Evolutionary conservation across 1,140 invertebrate species (phyloP).

Genomic region (Neotoxoptera formosana): DNA sequence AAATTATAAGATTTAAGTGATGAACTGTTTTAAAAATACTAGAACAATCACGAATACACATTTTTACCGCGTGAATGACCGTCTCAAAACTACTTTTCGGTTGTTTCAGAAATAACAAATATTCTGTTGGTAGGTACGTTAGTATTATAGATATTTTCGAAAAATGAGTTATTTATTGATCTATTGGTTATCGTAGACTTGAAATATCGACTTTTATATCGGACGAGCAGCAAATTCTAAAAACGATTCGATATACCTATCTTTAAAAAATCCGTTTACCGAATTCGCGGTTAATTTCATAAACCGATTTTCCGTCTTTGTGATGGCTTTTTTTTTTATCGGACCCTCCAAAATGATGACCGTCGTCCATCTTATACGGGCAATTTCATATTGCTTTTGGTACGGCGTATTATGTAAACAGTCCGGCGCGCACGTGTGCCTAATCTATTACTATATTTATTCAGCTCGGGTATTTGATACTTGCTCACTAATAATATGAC

Average conservation of each 20-base stretch:
- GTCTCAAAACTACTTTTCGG: not conserved
- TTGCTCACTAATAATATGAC: not conserved
- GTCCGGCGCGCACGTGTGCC: not conserved
- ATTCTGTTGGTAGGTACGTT: too few relatives aligned
- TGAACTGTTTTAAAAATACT: not conserved
- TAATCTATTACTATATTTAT: slow-evolving; percentile 33
- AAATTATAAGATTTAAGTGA: not conserved
- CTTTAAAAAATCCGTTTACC: not conserved
- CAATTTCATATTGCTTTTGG: slow-evolving; percentile 1
- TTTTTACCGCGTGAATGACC: not conserved
- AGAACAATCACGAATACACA: not conserved
- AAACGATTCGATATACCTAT: not conserved
- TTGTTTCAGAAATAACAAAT: not conserved
- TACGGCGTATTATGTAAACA: slow-evolving; percentile 12
- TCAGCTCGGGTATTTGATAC: slow-evolving; percentile 7
- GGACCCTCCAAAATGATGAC: not conserved
- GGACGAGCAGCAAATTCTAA: not conserved
- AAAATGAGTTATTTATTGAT: not conserved
- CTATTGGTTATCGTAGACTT: too few relatives aligned
- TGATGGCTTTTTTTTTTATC: not conserved
- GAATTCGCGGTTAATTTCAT: not conserved
- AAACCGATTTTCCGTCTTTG: not conserved
- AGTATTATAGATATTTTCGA: not conserved
- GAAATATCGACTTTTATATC: not conserved
- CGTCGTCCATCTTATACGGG: not conserved